phyloP scores from a whole-genome alignment of 2,113 vertebrate species.

The Brachyistius frenatus region DNA sequence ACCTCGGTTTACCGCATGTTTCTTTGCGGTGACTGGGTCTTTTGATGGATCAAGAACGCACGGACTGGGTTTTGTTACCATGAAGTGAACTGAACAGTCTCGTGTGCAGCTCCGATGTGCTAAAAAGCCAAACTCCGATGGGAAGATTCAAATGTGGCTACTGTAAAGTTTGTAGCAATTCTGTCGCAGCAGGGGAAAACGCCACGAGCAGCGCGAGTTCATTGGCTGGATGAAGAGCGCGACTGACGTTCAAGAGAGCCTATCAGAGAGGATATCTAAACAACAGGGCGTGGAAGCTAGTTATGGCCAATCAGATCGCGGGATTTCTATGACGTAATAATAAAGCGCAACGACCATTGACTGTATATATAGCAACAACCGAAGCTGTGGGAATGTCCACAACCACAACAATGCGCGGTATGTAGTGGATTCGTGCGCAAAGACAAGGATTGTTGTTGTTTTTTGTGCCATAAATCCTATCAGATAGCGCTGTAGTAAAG shows the following conservation, averaged over 20 bases:
- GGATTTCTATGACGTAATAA: neutral
- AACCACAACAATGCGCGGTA: too few relatives aligned
- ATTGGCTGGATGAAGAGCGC: conserved; percentile 42
- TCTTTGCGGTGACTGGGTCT: conserved; percentile 1
- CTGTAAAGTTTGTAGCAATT: conserved; percentile 61
- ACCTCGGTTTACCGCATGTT: neutral
- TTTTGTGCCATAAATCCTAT: too few relatives aligned
- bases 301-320: conserved; percentile 32
- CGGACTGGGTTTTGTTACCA: neutral
- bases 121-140: neutral
- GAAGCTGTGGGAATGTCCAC: too few relatives aligned
- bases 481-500: too few relatives aligned
- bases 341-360: conserved; percentile 40
- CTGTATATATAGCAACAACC: too few relatives aligned
- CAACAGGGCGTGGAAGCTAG: neutral
- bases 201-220: conserved; percentile 14
- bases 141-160: neutral
- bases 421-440: too few relatives aligned
- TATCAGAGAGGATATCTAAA: conserved; percentile 41
- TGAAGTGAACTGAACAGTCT: neutral
- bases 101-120: neutral
- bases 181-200: conserved; percentile 18
- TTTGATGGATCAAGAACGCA: neutral
- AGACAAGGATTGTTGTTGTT: too few relatives aligned
- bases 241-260: conserved; percentile 33